Conservation (phyloP, 2,888 invertebrate species). For the Erpobdella octoculata region DNA sequence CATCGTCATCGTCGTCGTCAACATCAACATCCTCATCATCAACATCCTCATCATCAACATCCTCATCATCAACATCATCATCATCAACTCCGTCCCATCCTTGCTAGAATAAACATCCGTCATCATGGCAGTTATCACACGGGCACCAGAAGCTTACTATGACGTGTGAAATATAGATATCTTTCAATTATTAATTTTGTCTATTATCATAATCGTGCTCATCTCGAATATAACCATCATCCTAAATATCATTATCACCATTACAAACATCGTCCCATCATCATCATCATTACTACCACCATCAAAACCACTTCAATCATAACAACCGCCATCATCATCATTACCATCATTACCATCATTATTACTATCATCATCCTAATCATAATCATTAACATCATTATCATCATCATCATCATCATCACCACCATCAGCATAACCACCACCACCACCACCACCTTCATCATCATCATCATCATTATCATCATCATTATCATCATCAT, state of each 20-base stretch:
- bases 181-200: too few relatives aligned
- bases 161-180: too few relatives aligned
- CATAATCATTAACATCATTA: slow-evolving; percentile 7
- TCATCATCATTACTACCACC: slow-evolving; percentile 3
- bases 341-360: slow-evolving; percentile 6
- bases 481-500: slow-evolving; percentile 22
- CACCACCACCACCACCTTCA: slow-evolving; percentile 13
- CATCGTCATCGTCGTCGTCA: not conserved
- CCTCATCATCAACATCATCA: too few relatives aligned
- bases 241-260: not conserved
- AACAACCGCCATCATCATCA: slow-evolving; percentile 10
- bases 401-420: slow-evolving; percentile 21
- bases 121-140: too few relatives aligned
- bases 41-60: too few relatives aligned
- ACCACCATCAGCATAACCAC: slow-evolving; percentile 9
- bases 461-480: slow-evolving; percentile 18
- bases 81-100: too few relatives aligned
- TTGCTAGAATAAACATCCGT: not conserved
- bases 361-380: slow-evolving; percentile 5
- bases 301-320: slow-evolving; percentile 6
- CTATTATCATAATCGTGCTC: not conserved
- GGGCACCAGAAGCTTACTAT: too few relatives aligned
- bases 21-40: too few relatives aligned
- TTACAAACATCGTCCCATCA: not conserved
- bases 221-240: not conserved